Conservation (phyloP, 2,797 vertebrate genomes). For the Mormyrops attenuatus region DNA sequence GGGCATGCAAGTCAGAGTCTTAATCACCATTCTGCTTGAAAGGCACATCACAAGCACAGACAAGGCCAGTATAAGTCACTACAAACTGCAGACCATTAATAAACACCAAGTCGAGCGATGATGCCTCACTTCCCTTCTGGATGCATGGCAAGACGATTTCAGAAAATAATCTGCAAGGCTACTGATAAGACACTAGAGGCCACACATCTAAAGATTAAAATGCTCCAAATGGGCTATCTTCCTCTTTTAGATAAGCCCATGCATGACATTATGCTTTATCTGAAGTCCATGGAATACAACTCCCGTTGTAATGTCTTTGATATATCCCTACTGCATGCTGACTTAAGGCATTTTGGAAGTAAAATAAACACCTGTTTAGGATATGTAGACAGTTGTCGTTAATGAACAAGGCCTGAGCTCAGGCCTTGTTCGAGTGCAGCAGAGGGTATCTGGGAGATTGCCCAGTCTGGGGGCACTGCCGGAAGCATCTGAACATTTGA, state of each 20-base stretch:
- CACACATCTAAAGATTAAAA: background rate
- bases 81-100: background rate
- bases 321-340: background rate
- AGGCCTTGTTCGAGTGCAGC: background rate
- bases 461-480: background rate
- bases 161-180: background rate
- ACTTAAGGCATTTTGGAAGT: background rate
- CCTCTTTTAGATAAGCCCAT: background rate
- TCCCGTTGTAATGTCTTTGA: background rate
- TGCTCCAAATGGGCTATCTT: background rate
- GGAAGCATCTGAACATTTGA: background rate
- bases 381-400: background rate
- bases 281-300: background rate
- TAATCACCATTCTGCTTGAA: constrained; percentile 7
- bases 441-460: background rate
- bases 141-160: background rate
- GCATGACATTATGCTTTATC: background rate
- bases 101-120: background rate
- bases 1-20: background rate
- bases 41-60: background rate
- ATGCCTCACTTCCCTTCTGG: background rate
- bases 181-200: background rate
- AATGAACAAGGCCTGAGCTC: background rate
- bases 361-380: background rate
- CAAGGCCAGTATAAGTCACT: background rate